These are phyloP conservation scores for Coracopsis vasa DNA, from an alignment of 2,113 vertebrate species.

Conservation along the genomic window DNA sequence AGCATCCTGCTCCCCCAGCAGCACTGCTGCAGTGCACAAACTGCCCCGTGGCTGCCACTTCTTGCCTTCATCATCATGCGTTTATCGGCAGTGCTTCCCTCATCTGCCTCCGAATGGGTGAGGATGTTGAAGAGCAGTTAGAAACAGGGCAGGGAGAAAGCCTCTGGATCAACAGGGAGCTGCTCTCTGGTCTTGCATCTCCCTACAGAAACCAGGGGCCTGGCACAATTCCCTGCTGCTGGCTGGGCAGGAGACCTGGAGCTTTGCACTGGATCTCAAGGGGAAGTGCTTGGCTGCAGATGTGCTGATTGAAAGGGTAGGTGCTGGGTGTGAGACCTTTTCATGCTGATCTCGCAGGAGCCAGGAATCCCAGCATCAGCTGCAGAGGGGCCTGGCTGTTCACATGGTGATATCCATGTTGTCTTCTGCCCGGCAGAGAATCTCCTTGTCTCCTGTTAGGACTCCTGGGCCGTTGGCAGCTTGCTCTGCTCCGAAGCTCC, in stretches of 20 bases:
- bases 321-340: background rate
- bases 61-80: background rate
- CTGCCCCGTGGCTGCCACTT: background rate
- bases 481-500: background rate
- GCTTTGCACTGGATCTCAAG: too few relatives aligned
- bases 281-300: background rate
- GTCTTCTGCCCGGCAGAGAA: background rate
- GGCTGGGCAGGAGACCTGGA: background rate
- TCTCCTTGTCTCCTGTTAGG: background rate
- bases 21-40: background rate
- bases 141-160: background rate
- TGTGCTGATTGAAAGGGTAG: fast-evolving
- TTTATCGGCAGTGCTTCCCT: fast-evolving
- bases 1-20: too few relatives aligned
- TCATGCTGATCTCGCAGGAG: background rate
- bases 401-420: fast-evolving
- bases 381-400: background rate
- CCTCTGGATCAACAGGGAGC: background rate
- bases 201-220: background rate
- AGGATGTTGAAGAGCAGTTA: too few relatives aligned
- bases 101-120: fast-evolving
- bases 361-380: fast-evolving
- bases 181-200: background rate
- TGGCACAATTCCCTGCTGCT: background rate
- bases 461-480: background rate